A percentile compares a stretch with the other conserved stretches of the same genome.
phyloP scores from a whole-genome alignment of 2,888 invertebrate genomes.

The Thecophora atra region DNA sequence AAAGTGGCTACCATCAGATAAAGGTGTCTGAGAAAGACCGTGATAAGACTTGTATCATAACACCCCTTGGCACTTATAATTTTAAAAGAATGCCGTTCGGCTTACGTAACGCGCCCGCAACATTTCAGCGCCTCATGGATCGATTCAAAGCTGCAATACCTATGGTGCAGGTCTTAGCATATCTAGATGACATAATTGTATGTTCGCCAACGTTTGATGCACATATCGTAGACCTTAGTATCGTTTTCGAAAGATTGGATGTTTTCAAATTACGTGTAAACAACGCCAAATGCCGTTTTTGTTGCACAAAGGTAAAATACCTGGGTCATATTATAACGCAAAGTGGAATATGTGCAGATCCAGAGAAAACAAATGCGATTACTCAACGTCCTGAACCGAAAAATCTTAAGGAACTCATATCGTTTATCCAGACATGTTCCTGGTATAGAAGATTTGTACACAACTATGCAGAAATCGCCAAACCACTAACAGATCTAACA shows the following conservation, averaged over 20 bases:
- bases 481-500: conserved; percentile 52
- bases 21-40: conserved; percentile 48
- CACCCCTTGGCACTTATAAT: conserved; percentile 54
- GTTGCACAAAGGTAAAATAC: too few species aligned
- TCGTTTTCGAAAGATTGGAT: conserved; percentile 41
- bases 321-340: conserved; percentile 19
- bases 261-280: conserved; percentile 42
- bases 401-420: conserved; percentile 46
- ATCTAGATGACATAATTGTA: conserved; percentile 54
- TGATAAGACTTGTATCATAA: conserved; percentile 55
- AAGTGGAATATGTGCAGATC: conserved; percentile 42
- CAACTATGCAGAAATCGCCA: conserved; percentile 43
- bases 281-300: too few species aligned
- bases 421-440: conserved; percentile 45
- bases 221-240: conserved; percentile 50
- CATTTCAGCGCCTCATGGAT: conserved; percentile 54
- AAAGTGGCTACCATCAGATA: conserved; percentile 54
- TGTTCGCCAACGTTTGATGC: conserved; percentile 47
- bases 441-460: conserved; percentile 51
- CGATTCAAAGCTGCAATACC: conserved; percentile 45
- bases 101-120: conserved; percentile 54
- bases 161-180: conserved; percentile 44
- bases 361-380: conserved; percentile 51
- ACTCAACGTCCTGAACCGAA: conserved; percentile 35
- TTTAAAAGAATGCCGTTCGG: conserved; percentile 59